Evolutionary conservation across 2,113 vertebrate genomes (phyloP).

Genomic region (Arothron firmamentum): DNA sequence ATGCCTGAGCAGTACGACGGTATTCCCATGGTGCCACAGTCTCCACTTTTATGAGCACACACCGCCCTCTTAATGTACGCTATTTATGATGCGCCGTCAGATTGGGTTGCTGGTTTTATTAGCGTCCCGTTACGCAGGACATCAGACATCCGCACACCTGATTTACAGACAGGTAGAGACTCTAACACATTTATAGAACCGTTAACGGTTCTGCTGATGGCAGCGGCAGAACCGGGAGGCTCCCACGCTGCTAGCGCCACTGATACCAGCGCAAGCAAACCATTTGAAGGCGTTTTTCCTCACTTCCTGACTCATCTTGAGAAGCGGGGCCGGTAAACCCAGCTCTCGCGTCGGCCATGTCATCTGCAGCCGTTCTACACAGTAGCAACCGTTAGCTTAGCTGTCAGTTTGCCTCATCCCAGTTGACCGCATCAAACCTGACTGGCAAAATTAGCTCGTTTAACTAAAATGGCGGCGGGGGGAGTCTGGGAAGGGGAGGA

Average conservation of each 20-base stretch:
- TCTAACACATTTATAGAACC: slow-evolving; percentile 62
- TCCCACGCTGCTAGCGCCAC: slow-evolving; percentile 32
- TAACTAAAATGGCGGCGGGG: neutral
- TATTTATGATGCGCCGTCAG: slow-evolving; percentile 57
- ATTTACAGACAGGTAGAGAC: slow-evolving; percentile 61
- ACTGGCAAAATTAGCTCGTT: too few relatives aligned
- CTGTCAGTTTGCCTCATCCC: too few relatives aligned
- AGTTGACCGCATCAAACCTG: too few relatives aligned
- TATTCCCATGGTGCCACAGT: slow-evolving; percentile 43
- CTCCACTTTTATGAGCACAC: slow-evolving; percentile 53
- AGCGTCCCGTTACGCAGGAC: slow-evolving; percentile 51
- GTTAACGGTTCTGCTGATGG: slow-evolving; percentile 52
- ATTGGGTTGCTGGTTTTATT: slow-evolving; percentile 48
- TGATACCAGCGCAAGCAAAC: too few relatives aligned
- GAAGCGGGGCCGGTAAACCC: too few relatives aligned
- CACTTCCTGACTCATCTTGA: too few relatives aligned
- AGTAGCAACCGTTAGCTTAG: too few relatives aligned
- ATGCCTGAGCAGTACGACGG: slow-evolving; percentile 25
- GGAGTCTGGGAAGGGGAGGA: slow-evolving; percentile 17
- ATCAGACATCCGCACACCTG: slow-evolving; percentile 43
- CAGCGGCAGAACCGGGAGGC: slow-evolving; percentile 48
- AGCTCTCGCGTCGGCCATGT: too few relatives aligned
- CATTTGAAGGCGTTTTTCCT: too few relatives aligned
- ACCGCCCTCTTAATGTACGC: slow-evolving; percentile 37
- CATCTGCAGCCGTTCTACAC: too few relatives aligned